These are phyloP conservation scores for Cladopsammia gracilis DNA, from an alignment of 64 coral and sea anemone species.

Conservation along the genomic window DNA sequence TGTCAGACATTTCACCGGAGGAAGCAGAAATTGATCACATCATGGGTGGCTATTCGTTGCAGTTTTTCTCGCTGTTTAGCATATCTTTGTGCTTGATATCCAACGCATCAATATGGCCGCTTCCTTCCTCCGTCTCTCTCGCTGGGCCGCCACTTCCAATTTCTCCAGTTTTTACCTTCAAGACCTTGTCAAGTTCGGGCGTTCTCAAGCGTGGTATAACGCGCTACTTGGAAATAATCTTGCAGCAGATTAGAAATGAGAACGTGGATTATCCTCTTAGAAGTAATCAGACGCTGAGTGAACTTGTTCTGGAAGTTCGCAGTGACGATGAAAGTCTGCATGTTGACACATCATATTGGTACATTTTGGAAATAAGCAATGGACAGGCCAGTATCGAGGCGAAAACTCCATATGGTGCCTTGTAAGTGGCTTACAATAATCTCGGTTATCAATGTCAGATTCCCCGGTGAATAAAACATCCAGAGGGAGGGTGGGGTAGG, in stretches of 20 bases:
- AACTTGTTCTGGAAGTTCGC: slow-evolving; percentile 42
- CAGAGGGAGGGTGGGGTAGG: too few species aligned
- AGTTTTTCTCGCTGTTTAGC: background rate
- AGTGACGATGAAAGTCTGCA: slow-evolving; percentile 62
- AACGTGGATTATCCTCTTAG: background rate
- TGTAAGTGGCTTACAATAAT: slow-evolving; percentile 41
- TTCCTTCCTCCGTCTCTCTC: slow-evolving; percentile 39
- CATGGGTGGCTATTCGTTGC: background rate
- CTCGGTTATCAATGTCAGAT: background rate
- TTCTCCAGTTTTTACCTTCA: slow-evolving; percentile 73
- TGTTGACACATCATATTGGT: slow-evolving; percentile 63
- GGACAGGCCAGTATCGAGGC: slow-evolving; percentile 36
- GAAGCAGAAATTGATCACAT: too few species aligned
- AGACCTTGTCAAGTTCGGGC: slow-evolving; percentile 68
- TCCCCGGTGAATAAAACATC: too few species aligned
- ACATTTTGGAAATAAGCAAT: slow-evolving; percentile 39
- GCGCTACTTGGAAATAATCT: slow-evolving; percentile 82
- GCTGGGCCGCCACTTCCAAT: slow-evolving; percentile 51
- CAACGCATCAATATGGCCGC: slow-evolving; percentile 70
- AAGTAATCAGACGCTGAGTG: background rate
- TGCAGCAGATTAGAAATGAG: background rate
- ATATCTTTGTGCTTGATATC: background rate
- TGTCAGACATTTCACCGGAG: too few species aligned
- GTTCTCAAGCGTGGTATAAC: slow-evolving; percentile 81
- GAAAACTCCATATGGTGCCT: slow-evolving; percentile 75